Conservation (phyloP, 2,797 vertebrate species). For the Neostethus bicornis region DNA sequence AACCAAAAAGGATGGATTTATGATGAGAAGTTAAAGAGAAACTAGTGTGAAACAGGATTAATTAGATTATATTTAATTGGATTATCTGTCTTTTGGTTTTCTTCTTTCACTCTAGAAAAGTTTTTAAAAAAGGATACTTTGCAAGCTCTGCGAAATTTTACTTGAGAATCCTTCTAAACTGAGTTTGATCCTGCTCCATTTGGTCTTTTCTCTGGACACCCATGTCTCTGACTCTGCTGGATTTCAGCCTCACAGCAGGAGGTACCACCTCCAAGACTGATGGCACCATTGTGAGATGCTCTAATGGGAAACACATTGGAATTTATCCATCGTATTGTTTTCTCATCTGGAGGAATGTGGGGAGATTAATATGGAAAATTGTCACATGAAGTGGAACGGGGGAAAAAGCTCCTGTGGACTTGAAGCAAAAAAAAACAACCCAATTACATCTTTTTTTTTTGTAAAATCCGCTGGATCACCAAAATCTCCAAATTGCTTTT, state of each 20-base stretch:
- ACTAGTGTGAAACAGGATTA: constrained; percentile 25
- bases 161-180: constrained; percentile 10
- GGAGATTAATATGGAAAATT: constrained; percentile 70
- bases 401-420: constrained; percentile 21
- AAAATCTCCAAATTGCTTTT: too few species aligned
- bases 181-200: constrained; percentile 52
- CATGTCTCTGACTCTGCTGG: constrained; percentile 61
- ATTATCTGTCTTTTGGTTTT: background rate
- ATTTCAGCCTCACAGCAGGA: constrained; percentile 78
- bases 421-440: constrained; percentile 23
- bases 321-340: constrained; percentile 70
- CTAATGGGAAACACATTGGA: constrained; percentile 91
- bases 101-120: constrained; percentile 14
- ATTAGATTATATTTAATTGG: constrained; percentile 25
- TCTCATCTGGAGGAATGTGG: constrained; percentile 76
- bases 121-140: background rate
- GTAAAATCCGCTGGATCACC: constrained; percentile 28
- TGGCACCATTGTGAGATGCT: constrained; percentile 56
- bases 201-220: constrained; percentile 62
- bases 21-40: background rate
- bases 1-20: background rate
- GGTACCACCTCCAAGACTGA: constrained; percentile 73
- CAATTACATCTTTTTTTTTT: constrained; percentile 47
- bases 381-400: constrained; percentile 28
- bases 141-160: constrained; percentile 18